phyloP scores from a whole-genome alignment of 2,888 invertebrate genomes.

The Craniophora ligustri region DNA sequence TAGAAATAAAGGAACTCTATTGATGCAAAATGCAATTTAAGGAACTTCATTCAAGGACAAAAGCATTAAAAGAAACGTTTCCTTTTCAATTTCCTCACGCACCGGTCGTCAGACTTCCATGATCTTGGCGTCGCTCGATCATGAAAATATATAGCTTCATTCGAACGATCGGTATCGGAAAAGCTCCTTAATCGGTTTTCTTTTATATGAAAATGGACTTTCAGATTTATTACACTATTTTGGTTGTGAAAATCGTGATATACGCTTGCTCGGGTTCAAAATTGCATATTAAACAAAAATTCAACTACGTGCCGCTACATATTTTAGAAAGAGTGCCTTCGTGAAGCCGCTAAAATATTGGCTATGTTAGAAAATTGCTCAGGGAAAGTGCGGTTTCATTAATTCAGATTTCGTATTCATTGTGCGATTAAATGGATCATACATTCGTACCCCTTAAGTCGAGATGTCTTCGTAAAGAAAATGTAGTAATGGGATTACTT shows the following conservation, averaged over 20 bases:
- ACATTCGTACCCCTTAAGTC: constrained; percentile 61
- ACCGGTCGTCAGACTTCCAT: constrained; percentile 82
- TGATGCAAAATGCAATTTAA: constrained; percentile 31
- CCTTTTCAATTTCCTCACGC: constrained; percentile 85
- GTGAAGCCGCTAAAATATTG: constrained; percentile 76
- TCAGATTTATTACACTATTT: constrained; percentile 85
- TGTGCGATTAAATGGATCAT: constrained; percentile 81
- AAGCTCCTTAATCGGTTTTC: constrained; percentile 88
- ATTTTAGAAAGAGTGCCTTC: constrained; percentile 72
- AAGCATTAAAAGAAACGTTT: constrained; percentile 79
- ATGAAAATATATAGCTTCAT: constrained; percentile 88
- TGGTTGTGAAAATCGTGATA: constrained; percentile 82
- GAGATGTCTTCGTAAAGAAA: constrained; percentile 63
- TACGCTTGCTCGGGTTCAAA: constrained; percentile 77
- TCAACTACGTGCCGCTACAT: constrained; percentile 77
- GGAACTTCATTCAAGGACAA: constrained; percentile 66
- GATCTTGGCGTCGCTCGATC: constrained; percentile 86
- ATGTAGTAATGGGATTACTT: constrained; percentile 50
- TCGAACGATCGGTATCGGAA: constrained; percentile 86
- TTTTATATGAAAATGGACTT: constrained; percentile 88
- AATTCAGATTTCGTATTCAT: constrained; percentile 86
- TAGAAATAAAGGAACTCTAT: constrained; percentile 6
- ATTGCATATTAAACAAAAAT: constrained; percentile 84
- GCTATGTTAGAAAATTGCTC: constrained; percentile 83
- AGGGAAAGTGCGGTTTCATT: constrained; percentile 81